Evolutionary conservation across 2,888 invertebrate species (phyloP), one percentile per base, ranked within the genome.

Genomic region (Teleiodes luculella): DNA sequence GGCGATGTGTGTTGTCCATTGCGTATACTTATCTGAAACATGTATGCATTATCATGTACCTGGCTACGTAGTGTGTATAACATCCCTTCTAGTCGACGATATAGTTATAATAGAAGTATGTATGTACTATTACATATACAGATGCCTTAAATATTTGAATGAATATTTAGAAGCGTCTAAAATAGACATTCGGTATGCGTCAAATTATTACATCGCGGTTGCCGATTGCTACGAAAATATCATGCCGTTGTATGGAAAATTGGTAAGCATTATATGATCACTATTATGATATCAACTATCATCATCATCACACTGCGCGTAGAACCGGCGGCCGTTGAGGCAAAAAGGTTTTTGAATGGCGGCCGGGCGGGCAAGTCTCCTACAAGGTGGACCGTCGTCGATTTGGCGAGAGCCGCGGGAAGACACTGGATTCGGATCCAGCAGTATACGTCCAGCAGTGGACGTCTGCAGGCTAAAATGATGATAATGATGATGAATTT

Each of bases 251-350:
- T 50, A 50, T 30, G 50, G 37, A 10, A 50, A 37, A 14, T 4
- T 50, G 30, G 50, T 50, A 50, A 50, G 37, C 14, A n/a, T 8
- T 8, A 2, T n/a, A n/a, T n/a, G n/a, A n/a, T n/a, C n/a, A n/a
- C n/a, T n/a, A n/a, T n/a, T n/a, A n/a, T n/a, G n/a, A n/a, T n/a
- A n/a, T n/a, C n/a, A n/a, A n/a, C n/a, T n/a, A n/a, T n/a, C n/a
- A n/a, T n/a, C n/a, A n/a, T n/a, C n/a, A n/a, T n/a, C n/a, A n/a
- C n/a, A n/a, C n/a, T n/a, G n/a, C n/a, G n/a, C n/a, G n/a, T n/a
- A n/a, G n/a, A n/a, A n/a, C n/a, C n/a, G n/a, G n/a, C n/a, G n/a
- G n/a, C n/a, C n/a, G n/a, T n/a, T n/a, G n/a, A n/a, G n/a, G n/a
- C n/a, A n/a, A n/a, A n/a, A n/a, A n/a, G n/a, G n/a, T n/a, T n/a